Conservation (phyloP, 2,888 invertebrate species). For the Acanthopleura granulata region DNA sequence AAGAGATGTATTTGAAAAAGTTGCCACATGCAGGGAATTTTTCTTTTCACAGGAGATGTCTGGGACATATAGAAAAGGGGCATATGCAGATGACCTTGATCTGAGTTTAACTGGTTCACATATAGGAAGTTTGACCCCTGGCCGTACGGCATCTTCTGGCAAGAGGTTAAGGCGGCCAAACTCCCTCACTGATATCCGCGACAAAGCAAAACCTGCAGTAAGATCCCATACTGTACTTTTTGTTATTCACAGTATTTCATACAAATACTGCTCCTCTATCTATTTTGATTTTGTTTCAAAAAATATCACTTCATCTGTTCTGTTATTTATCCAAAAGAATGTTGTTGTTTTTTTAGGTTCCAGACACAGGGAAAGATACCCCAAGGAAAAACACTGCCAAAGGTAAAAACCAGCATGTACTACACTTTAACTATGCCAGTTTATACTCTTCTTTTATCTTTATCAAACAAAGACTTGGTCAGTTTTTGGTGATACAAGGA, state of each 20-base stretch:
- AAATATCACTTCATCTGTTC: neutral
- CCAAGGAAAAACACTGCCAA: neutral
- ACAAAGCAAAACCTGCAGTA: neutral
- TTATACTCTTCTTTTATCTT: too few species aligned
- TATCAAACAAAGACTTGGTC: too few species aligned
- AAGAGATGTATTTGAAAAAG: too few species aligned
- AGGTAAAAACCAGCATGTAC: neutral
- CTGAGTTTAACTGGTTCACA: constrained; percentile 66
- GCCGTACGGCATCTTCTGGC: constrained; percentile 50
- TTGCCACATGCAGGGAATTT: too few species aligned
- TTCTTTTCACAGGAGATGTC: constrained; percentile 25
- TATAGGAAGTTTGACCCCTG: constrained; percentile 40
- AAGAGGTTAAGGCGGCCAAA: constrained; percentile 49
- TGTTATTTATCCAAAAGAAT: too few species aligned
- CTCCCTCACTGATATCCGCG: constrained; percentile 42
- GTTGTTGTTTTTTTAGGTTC: neutral
- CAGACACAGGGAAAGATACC: neutral
- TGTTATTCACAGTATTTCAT: neutral
- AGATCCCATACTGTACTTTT: neutral
- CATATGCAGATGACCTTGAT: constrained; percentile 69
- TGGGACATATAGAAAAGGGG: constrained; percentile 31
- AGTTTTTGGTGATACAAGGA: too few species aligned
- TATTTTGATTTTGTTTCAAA: neutral
- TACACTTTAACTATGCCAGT: too few species aligned
- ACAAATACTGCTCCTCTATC: too few species aligned